These are phyloP conservation scores for Corvus cornix DNA, from an alignment of 2,113 vertebrate genomes.

Conservation along the genomic window DNA sequence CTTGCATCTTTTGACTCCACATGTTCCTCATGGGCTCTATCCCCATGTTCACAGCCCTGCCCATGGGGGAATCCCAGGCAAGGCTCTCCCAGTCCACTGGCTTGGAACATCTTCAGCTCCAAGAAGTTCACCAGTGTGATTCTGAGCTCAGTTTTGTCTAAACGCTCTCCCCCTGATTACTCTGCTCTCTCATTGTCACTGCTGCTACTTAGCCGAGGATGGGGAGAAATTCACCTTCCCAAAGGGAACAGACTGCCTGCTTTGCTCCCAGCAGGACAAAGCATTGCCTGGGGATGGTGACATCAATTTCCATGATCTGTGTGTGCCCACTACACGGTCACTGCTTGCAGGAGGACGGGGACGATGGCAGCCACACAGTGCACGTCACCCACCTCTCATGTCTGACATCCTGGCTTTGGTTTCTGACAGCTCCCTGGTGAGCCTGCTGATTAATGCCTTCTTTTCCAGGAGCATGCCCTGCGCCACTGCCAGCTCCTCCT, in stretches of 20 bases:
- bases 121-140: not conserved
- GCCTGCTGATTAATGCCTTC: slow-evolving; percentile 60
- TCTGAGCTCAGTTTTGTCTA: not conserved
- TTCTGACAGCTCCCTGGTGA: slow-evolving; percentile 65
- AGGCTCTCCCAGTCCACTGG: not conserved
- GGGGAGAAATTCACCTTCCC: not conserved
- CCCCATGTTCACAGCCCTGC: not conserved
- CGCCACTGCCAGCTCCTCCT: slow-evolving; percentile 53
- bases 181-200: not conserved
- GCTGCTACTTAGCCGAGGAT: not conserved
- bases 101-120: not conserved
- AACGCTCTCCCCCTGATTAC: not conserved
- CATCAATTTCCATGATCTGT: not conserved
- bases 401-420: slow-evolving; percentile 72
- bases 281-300: not conserved
- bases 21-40: not conserved
- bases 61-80: not conserved
- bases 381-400: slow-evolving; percentile 69
- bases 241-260: not conserved
- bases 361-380: fast-evolving
- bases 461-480: slow-evolving; percentile 66
- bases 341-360: not conserved
- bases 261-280: not conserved
- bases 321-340: fast-evolving
- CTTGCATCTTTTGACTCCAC: not conserved